phyloP scores from a whole-genome alignment of 2,113 vertebrate genomes.

The Heterocephalus glaber region DNA sequence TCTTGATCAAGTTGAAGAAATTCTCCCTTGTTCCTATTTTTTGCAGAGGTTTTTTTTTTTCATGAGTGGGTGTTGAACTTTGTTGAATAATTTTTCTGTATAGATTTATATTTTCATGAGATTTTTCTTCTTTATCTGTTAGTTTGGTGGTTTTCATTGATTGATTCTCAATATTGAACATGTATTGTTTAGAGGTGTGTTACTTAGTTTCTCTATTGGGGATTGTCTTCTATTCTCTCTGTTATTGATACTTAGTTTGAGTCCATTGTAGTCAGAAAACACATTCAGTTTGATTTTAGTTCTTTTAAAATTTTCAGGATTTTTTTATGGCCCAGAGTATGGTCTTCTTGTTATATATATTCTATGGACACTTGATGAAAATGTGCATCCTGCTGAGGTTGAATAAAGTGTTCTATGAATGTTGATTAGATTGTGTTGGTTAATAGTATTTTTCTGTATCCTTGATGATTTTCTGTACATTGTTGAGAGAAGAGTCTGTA shows the following conservation, averaged over 20 bases:
- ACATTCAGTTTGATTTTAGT: neutral
- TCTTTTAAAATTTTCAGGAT: neutral
- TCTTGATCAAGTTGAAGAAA: neutral
- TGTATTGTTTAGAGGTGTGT: neutral
- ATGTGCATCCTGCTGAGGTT: neutral
- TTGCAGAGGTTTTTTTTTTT: neutral
- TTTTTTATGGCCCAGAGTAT: neutral
- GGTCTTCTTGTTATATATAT: neutral
- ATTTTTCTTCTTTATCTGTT: neutral
- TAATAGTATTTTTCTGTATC: neutral
- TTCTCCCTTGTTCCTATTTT: neutral
- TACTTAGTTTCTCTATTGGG: neutral
- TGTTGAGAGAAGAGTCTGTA: neutral
- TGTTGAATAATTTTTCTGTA: neutral
- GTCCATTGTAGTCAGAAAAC: neutral
- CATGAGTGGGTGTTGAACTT: neutral
- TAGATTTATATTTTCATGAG: neutral
- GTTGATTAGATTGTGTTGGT: neutral
- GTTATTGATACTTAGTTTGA: neutral
- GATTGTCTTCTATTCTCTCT: neutral
- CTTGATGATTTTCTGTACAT: neutral
- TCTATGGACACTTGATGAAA: neutral
- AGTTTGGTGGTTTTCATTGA: neutral
- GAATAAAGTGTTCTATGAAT: neutral
- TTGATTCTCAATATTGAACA: neutral